Evolutionary conservation across 1,140 invertebrate species (phyloP).

Genomic region (Zaprionus inermis): DNA sequence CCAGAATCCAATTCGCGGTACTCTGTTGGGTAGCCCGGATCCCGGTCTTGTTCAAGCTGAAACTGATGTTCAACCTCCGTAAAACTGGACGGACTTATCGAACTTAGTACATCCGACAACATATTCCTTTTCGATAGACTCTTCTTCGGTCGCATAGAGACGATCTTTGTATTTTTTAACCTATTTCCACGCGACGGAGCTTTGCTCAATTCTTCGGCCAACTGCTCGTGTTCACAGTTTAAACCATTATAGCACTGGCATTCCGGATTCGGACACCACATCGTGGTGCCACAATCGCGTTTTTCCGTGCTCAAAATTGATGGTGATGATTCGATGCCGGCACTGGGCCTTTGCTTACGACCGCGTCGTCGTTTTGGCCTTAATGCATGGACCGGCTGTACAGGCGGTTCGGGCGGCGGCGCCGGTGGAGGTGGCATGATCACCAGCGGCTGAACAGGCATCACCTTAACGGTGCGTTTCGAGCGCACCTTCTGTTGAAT

Average conservation of each 20-base stretch:
- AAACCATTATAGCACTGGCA: background rate
- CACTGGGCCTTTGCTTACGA: background rate
- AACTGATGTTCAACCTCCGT: background rate
- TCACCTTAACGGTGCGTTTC: constrained; percentile 15
- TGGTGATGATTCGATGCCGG: background rate
- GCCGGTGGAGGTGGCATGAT: constrained; percentile 15
- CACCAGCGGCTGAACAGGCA: constrained; percentile 54
- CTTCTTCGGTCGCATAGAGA: too few relatives aligned
- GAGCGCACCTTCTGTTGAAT: background rate
- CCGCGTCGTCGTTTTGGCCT: background rate
- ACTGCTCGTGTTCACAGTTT: background rate
- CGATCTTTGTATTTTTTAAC: too few relatives aligned
- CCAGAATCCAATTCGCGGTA: background rate
- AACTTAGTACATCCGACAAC: background rate
- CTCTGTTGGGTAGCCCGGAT: background rate
- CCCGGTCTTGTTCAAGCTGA: background rate
- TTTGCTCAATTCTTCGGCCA: too few relatives aligned
- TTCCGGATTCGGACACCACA: constrained; percentile 55
- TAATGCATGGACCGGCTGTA: background rate
- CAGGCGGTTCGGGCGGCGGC: background rate
- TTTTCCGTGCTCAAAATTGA: background rate
- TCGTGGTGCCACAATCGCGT: constrained; percentile 59
- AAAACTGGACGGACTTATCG: background rate
- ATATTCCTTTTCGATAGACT: background rate
- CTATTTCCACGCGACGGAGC: too few relatives aligned